Base-by-base conservation (phyloP, 2,888 invertebrate genomes). In the Euplexia lucipara region DNA sequence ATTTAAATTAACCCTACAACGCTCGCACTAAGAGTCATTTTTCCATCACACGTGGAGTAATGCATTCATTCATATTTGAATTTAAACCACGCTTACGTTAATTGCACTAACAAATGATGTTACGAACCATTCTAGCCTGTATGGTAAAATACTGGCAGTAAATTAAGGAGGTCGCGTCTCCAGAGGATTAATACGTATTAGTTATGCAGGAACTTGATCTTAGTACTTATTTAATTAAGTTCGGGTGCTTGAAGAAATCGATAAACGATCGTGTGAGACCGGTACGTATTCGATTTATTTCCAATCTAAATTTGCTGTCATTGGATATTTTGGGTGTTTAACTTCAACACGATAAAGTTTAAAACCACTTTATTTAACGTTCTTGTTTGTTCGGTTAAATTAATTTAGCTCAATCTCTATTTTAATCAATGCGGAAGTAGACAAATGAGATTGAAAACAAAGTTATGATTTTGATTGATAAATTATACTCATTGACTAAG, bases 171-270 rank as follows among this genome's bases (percentile, higher is more conserved):
- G 85, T 80, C 78, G 73, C 53, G 77, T 78, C 81, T 81, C 81
- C 53, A 39, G 82, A 74, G 81, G 73, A 79, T 78, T 75, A 79
- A 82, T 73, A 70, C 67, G 82, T 83, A 86, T 86, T 83, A 73
- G 79, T 81, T 78, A 78, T 83, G 79, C 81, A 84, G 81, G 77
- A 82, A 87, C 82, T 81, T 89, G 87, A 90, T 89, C 86, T 84
- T 80, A 85, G 85, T 81, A 84, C 79, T 84, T 86, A 88, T 88
- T 88, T 82, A 88, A 89, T 89, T 87, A 88, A 83, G 79, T 73
- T 73, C 54, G 70, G 68, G 48, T 60, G 49, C 63, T 69, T 69
- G 78, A 71, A 78, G 62, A 65, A 78, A 79, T 79, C 71, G 59
- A 77, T 79, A 71, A 72, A 74, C 56, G 67, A 74, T 59, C 58